These are phyloP conservation scores for Gymnarchus niloticus DNA, from an alignment of 2,113 vertebrate genomes.

Conservation along the genomic window DNA sequence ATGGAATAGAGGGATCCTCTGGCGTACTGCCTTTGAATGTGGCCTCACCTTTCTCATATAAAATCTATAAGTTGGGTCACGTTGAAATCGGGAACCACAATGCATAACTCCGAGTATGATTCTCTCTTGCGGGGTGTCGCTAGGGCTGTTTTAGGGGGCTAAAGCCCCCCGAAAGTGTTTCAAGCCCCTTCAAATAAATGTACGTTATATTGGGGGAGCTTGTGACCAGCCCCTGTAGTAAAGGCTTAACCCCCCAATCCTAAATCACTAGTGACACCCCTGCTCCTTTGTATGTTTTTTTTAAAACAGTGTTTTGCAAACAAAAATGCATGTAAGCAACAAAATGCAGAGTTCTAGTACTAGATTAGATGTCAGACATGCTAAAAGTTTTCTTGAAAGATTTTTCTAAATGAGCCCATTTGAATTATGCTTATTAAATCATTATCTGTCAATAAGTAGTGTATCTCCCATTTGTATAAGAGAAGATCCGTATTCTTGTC, in stretches of 20 bases:
- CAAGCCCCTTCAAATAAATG: no score
- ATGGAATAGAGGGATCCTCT: neutral
- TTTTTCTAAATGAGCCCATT: neutral
- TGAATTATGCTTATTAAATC: neutral
- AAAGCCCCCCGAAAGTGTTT: no score
- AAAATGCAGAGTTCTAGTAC: neutral
- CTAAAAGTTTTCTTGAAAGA: neutral
- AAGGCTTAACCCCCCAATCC: no score
- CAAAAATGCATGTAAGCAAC: neutral
- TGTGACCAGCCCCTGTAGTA: no score
- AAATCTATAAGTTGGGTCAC: no score
- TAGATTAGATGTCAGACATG: neutral
- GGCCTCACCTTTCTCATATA: neutral
- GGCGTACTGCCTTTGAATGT: neutral
- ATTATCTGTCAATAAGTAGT: neutral
- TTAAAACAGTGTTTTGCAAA: neutral
- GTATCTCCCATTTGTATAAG: neutral
- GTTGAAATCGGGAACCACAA: neutral
- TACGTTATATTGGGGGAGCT: no score
- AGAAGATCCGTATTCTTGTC: neutral
- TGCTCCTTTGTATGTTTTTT: neutral
- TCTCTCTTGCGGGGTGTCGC: no score
- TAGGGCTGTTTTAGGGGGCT: no score
- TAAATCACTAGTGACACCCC: no score
- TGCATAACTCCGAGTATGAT: no score